Base-by-base conservation (phyloP, 92 coral and sea anemone genomes). In the Umimayanthus kanabou region DNA sequence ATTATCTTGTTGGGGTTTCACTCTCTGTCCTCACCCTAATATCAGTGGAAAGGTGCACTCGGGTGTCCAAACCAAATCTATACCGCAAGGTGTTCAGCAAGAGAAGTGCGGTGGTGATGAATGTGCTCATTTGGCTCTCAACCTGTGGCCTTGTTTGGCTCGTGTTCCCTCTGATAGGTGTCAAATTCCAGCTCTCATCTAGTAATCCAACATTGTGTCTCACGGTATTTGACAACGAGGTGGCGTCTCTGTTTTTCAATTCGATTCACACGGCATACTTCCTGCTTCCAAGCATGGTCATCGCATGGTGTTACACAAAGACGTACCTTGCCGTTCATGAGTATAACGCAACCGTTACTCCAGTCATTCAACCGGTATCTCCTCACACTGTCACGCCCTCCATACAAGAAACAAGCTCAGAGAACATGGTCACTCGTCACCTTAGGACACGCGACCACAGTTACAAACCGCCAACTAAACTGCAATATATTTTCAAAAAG, bases 71-170 rank as follows among this genome's bases (percentile, higher is more conserved):
- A 16, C 77, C 87, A 10, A 10, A 8, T 47, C 28, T 83, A 1
- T 55, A 83, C 77, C 78, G 65, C 77, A 83, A 83, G 42, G 65
- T 83, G 25, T 83, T 83, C 67, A 83, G 87, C n/a, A 83, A 25
- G 77, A 83, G 16, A 29, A 53, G 87, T 13, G 77, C 78, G n/a
- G n/a, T 69, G 42, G 45, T 47, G 1, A 83, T 83, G 37, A 83
- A 83, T 45, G 4, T 83, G 10, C 9, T 43, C 4, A 42, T 83
- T 29, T 83, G 87, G 87, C 16, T n/a, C 16, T 69, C 77, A 43
- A 83, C 87, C 9, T 70, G 67, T 69, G 39, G 43, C 28, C 78
- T 83, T 70, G 87, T 83, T 16, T 66, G 58, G 2, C 77, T 83
- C 4, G 78, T 83, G 15, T 83, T 83, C 37, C 87, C 87, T 5